phyloP scores from a whole-genome alignment of 2,113 vertebrate genomes.

The Brachionichthys hirsutus region DNA sequence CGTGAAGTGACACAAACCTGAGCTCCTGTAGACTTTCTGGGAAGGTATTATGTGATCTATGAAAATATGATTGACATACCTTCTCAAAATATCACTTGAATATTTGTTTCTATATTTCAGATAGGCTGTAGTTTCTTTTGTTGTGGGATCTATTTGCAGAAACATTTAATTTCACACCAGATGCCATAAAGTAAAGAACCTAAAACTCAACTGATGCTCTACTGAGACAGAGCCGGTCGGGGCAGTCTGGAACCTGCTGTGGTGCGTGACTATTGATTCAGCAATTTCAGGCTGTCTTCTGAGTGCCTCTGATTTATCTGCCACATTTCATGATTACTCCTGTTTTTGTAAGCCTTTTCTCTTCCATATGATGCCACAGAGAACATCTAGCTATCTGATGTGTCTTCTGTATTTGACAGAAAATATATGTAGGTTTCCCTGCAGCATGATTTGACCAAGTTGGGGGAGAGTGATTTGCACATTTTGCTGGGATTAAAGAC shows the following conservation, averaged over 20 bases:
- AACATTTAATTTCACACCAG: conserved; percentile 2
- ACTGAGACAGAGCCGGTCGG: conserved; percentile 35
- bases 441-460: conserved; percentile 50
- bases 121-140: background rate
- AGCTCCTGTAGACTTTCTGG: background rate
- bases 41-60: conserved; percentile 9
- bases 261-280: conserved; percentile 64
- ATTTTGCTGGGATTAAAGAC: conserved; percentile 45
- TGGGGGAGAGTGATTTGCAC: conserved; percentile 51
- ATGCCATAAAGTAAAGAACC: conserved; percentile 25
- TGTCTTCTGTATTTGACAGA: conserved; percentile 22
- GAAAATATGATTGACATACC: background rate
- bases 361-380: conserved; percentile 57
- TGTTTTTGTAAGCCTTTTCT: conserved; percentile 52
- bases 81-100: conserved; percentile 4
- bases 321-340: conserved; percentile 69
- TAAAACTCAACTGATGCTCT: conserved; percentile 21
- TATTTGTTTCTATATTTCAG: conserved; percentile 13
- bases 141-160: background rate
- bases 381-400: conserved; percentile 51
- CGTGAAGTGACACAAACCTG: background rate
- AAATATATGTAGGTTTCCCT: conserved; percentile 36
- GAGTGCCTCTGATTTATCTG: conserved; percentile 70
- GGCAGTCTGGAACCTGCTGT: conserved; percentile 43
- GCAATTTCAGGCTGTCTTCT: conserved; percentile 67